Evolutionary conservation across 2,113 vertebrate genomes (phyloP).

Genomic region (Thamnaconus septentrionalis): DNA sequence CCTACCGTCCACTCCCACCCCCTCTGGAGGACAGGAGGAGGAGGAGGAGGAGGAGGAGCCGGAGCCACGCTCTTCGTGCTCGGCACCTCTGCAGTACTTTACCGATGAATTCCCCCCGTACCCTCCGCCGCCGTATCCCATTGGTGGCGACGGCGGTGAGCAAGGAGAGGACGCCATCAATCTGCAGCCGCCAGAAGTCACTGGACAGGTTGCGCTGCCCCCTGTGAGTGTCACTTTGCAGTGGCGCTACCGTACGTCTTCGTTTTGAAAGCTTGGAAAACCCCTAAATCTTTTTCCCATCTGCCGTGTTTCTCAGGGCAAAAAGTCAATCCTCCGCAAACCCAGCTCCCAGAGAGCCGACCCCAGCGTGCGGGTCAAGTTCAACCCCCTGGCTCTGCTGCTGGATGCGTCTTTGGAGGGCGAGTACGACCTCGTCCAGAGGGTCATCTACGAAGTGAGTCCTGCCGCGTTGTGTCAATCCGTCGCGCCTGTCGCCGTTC

Average conservation of each 20-base stretch:
- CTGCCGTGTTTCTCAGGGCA: conserved; percentile 74
- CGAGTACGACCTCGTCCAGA: conserved; percentile 95
- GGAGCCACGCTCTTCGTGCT: conserved; percentile 34
- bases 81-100: conserved; percentile 67
- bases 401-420: conserved; percentile 94
- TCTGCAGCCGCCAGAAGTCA: conserved; percentile 86
- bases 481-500: not conserved
- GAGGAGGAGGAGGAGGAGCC: conserved; percentile 50
- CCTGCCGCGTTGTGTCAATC: not conserved
- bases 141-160: conserved; percentile 72
- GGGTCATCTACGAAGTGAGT: conserved; percentile 93
- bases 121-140: conserved; percentile 88
- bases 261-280: not conserved
- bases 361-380: conserved; percentile 85
- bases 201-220: conserved; percentile 81
- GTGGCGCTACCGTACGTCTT: not conserved
- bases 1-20: conserved; percentile 7
- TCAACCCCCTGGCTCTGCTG: conserved; percentile 91
- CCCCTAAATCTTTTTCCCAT: no score
- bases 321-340: conserved; percentile 88
- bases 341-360: conserved; percentile 79
- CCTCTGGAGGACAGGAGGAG: conserved; percentile 51
- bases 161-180: conserved; percentile 67
- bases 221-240: conserved; percentile 71
- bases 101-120: conserved; percentile 90